These are phyloP conservation scores for Heliconius erato DNA, from an alignment of 2,888 invertebrate genomes.

Conservation along the genomic window DNA sequence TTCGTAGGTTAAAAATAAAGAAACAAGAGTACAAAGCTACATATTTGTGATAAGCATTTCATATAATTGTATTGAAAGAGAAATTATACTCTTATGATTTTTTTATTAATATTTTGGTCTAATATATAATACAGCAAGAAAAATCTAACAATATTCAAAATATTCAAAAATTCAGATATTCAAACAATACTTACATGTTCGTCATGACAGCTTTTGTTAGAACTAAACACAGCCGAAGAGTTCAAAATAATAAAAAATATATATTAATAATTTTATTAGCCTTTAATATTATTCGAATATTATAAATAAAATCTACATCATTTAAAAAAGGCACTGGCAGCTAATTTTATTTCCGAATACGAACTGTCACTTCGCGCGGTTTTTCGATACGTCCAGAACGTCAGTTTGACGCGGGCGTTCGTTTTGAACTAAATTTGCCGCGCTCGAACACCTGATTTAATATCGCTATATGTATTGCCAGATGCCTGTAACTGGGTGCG, in stretches of 20 bases:
- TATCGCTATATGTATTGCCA: conserved; percentile 56
- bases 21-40: too few species aligned
- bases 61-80: too few species aligned
- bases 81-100: too few species aligned
- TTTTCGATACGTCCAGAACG: conserved; percentile 58
- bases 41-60: too few species aligned
- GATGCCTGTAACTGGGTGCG: conserved; percentile 2
- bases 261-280: conserved; percentile 45
- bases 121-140: conserved; percentile 10
- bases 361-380: conserved; percentile 66
- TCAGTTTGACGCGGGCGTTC: conserved; percentile 59
- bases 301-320: conserved; percentile 57
- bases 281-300: neutral
- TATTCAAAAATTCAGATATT: neutral
- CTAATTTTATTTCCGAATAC: conserved; percentile 44
- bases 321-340: conserved; percentile 54
- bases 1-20: too few species aligned
- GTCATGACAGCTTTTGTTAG: conserved; percentile 62
- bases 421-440: conserved; percentile 64
- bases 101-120: neutral
- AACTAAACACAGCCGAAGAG: conserved; percentile 59
- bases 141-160: neutral
- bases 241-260: conserved; percentile 44
- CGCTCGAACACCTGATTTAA: conserved; percentile 63
- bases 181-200: conserved; percentile 65